Base-by-base conservation (phyloP, 2,888 invertebrate species). In the Colletes collaris region DNA sequence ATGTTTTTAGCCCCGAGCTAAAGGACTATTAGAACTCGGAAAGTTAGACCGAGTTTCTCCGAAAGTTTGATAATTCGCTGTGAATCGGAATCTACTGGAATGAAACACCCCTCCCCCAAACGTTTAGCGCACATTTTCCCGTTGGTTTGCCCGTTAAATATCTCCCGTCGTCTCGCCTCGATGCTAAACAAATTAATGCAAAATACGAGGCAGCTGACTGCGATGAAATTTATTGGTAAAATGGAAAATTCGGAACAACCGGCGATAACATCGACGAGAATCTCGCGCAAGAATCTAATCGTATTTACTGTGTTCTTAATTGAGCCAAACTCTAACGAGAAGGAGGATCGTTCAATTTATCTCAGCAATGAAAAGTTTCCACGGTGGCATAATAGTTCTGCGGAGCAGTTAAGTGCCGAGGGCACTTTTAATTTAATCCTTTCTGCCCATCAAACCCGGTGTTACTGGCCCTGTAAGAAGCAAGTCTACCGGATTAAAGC, bases 401-500 rank as follows among this genome's bases (percentile, higher is more conserved):
- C 50, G n/a, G 58, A n/a, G 35, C 67, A 58, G 46, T 63, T 58
- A 62, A 77, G 58, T 19, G 62, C 50, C 5, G n/a, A n/a, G 8
- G 53, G 53, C 40, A 19, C 46, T 46, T 58, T 76, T 68, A 60
- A 69, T 65, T 76, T 76, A 37, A 76, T 76, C 77, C 37, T 60
- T 76, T 53, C 55, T 37, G 35, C 50, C 53, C 58, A 40, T 69
- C 64, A n/a, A 76, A 69, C 64, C 58, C 58, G 27, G 55, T 64
- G 77, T 68, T 78, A 68, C 49, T 40, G 27, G 11, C 13, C 11
- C 56, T 37, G 67, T 27, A 63, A 64, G 66, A 68, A 59, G 35
- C 46, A 13, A 77, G 53, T 27, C 62, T 50, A 58, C 62, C 59
- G 74, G 71, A 78, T 78, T 74, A 74, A 83, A 74, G 60, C 73